phyloP scores from a whole-genome alignment of 2,888 invertebrate species.

The Eupithecia exiguata region DNA sequence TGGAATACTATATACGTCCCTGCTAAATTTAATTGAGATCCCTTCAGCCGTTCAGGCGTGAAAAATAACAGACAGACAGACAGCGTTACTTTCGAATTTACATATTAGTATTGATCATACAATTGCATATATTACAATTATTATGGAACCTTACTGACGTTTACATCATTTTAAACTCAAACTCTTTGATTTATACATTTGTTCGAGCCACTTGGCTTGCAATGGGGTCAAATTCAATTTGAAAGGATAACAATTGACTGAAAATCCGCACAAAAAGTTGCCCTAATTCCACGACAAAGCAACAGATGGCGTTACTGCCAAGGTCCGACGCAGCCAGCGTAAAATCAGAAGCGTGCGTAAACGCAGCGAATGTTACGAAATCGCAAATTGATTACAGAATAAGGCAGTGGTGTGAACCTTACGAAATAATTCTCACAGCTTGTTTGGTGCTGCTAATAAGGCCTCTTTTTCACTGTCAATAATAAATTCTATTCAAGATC shows the following conservation, averaged over 20 bases:
- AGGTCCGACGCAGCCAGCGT: constrained; percentile 58
- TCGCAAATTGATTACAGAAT: constrained; percentile 52
- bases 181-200: background rate
- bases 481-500: background rate
- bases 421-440: constrained; percentile 39
- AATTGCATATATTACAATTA: too few species aligned
- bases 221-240: background rate
- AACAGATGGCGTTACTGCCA: constrained; percentile 43
- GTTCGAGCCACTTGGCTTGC: background rate
- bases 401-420: constrained; percentile 45
- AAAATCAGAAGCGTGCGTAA: constrained; percentile 56
- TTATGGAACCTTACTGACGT: too few species aligned
- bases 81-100: too few species aligned
- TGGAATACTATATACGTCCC: too few species aligned
- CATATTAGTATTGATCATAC: too few species aligned
- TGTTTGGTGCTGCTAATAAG: constrained; percentile 6
- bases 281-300: constrained; percentile 14
- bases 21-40: too few species aligned
- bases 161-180: background rate
- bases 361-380: constrained; percentile 56
- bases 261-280: constrained; percentile 8
- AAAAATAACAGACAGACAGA: too few species aligned
- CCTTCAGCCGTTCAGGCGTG: too few species aligned
- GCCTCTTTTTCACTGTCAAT: constrained; percentile 2
- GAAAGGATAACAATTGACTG: background rate